Evolutionary conservation across 2,113 vertebrate species (phyloP).

Genomic region (human): DNA sequence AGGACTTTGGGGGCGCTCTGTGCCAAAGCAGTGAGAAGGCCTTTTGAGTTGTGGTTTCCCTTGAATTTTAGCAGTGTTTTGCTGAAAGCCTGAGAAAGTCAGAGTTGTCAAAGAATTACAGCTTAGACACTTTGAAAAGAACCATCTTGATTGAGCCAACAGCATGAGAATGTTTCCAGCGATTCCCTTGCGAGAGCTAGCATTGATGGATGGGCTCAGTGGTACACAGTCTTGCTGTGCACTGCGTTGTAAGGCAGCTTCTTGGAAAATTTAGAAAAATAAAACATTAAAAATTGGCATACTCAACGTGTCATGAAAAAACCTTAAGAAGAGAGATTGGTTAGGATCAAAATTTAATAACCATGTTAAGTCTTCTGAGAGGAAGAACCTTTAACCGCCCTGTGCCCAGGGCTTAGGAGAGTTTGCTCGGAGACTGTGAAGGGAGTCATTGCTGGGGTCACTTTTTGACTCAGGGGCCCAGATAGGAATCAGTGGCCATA

Average conservation of each 20-base stretch:
- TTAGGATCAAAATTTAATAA: neutral
- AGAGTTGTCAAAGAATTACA: neutral
- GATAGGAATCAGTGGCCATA: rapidly evolving
- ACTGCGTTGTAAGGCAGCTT: neutral
- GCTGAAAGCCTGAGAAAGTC: neutral
- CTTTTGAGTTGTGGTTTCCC: neutral
- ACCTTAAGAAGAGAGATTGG: neutral
- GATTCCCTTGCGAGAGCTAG: neutral
- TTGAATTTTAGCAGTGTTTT: neutral
- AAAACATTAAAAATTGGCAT: no score
- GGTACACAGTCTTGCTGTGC: rapidly evolving
- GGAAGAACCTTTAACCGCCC: no score
- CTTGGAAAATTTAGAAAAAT: neutral
- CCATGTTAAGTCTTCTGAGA: neutral
- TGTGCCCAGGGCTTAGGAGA: neutral
- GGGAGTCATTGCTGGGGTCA: neutral
- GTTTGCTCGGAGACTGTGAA: neutral
- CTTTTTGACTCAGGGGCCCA: neutral
- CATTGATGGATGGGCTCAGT: rapidly evolving
- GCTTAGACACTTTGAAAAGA: neutral
- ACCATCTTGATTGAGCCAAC: neutral
- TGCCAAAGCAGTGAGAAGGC: neutral
- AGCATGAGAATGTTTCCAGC: neutral
- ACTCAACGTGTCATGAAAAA: neutral
- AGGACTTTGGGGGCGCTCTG: neutral